phyloP scores from a whole-genome alignment of 2,797 vertebrate genomes.

The Acanthiza pusilla region DNA sequence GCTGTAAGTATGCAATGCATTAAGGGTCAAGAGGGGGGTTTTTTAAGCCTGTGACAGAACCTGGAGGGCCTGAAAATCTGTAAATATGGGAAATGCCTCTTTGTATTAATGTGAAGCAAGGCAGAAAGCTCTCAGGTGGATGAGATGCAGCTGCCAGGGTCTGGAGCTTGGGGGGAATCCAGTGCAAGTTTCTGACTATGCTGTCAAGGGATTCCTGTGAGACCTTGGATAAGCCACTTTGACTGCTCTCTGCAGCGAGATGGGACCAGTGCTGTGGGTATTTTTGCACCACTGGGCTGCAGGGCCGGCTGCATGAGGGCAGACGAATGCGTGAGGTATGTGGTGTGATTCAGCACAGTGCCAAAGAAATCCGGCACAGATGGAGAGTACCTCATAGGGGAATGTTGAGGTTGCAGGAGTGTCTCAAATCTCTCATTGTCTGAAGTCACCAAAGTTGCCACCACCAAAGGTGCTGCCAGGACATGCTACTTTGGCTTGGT shows the following conservation, averaged over 20 bases:
- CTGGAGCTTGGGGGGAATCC: neutral
- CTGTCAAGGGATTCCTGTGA: neutral
- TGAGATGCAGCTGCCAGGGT: neutral
- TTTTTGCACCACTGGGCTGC: neutral
- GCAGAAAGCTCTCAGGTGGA: neutral
- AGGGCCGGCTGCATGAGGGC: neutral
- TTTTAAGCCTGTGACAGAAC: neutral
- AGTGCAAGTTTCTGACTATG: neutral
- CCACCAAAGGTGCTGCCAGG: neutral
- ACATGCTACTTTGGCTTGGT: neutral
- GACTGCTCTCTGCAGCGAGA: fast-evolving
- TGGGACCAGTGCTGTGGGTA: fast-evolving
- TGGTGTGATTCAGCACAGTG: fast-evolving
- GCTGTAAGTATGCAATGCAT: neutral
- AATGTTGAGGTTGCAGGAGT: neutral
- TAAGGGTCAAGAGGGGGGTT: neutral
- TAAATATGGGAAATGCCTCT: neutral
- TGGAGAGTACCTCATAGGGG: neutral
- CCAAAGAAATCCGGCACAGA: neutral
- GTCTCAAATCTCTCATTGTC: neutral
- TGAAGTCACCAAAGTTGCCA: neutral
- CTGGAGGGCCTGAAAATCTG: neutral
- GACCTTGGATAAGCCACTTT: neutral
- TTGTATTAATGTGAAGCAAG: neutral
- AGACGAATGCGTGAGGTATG: neutral